phyloP scores from a whole-genome alignment of 2,113 vertebrate species.

The Amphiprion percula region DNA sequence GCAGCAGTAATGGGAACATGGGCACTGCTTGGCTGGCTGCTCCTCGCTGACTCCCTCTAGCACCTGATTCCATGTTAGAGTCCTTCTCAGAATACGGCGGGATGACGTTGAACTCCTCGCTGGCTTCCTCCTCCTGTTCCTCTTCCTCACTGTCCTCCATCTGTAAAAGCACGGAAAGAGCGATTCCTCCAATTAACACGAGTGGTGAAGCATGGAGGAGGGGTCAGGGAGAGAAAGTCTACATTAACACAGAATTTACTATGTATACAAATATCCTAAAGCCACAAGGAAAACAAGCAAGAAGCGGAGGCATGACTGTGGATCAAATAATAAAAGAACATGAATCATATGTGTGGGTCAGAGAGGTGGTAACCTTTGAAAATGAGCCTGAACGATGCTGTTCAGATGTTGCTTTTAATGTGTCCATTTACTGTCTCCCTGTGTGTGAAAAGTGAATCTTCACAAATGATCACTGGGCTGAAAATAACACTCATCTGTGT shows the following conservation, averaged over 20 bases:
- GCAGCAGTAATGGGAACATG: slow-evolving; percentile 66
- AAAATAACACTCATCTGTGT: too few relatives aligned
- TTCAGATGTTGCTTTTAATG: background rate
- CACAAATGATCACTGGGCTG: too few relatives aligned
- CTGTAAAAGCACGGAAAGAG: slow-evolving; percentile 65
- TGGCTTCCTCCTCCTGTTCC: slow-evolving; percentile 61
- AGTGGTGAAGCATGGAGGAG: slow-evolving; percentile 47
- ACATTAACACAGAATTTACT: slow-evolving; percentile 37
- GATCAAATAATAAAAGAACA: background rate
- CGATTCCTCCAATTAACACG: slow-evolving; percentile 59
- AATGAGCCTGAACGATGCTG: background rate
- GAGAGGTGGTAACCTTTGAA: background rate
- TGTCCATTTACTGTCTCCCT: too few relatives aligned
- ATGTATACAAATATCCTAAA: slow-evolving; percentile 19
- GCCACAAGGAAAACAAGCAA: slow-evolving; percentile 4
- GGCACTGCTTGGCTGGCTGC: slow-evolving; percentile 49
- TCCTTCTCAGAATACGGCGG: slow-evolving; percentile 81
- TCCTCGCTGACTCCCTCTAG: slow-evolving; percentile 69
- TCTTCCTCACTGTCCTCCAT: slow-evolving; percentile 77
- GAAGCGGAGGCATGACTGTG: background rate
- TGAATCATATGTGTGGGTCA: background rate
- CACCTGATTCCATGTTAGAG: slow-evolving; percentile 67
- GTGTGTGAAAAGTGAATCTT: too few relatives aligned
- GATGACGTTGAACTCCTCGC: slow-evolving; percentile 77
- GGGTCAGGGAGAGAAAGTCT: slow-evolving; percentile 23